These are phyloP conservation scores for Xiphias gladius DNA, from an alignment of 2,113 vertebrate genomes.

Conservation along the genomic window DNA sequence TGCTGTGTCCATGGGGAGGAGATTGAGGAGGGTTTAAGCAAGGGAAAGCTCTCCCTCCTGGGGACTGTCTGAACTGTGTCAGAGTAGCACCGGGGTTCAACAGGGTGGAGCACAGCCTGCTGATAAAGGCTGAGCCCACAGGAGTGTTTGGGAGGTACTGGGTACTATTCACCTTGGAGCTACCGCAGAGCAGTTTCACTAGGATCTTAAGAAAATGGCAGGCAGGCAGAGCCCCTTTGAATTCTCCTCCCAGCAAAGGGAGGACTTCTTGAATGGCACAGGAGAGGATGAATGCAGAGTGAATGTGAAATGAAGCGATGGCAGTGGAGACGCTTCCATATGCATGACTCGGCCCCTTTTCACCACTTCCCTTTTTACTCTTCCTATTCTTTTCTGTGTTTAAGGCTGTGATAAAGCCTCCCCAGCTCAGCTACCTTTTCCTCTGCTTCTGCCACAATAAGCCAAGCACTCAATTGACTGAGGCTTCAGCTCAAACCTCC, in stretches of 20 bases:
- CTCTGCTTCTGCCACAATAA: conserved; percentile 46
- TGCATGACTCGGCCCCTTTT: conserved; percentile 69
- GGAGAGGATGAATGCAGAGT: conserved; percentile 62
- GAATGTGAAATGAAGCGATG: conserved; percentile 72
- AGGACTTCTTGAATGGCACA: conserved; percentile 71
- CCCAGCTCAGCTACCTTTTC: conserved; percentile 31
- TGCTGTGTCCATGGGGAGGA: not conserved
- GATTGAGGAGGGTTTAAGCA: conserved; percentile 15
- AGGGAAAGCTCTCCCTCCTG: conserved; percentile 26
- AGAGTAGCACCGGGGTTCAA: conserved; percentile 24
- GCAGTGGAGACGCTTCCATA: conserved; percentile 63
- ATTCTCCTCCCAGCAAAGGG: conserved; percentile 56
- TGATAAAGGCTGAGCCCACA: conserved; percentile 60
- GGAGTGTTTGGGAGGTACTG: conserved; percentile 46
- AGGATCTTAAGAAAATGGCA: conserved; percentile 66
- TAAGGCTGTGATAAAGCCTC: conserved; percentile 57
- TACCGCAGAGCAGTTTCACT: conserved; percentile 53
- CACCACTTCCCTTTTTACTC: conserved; percentile 51
- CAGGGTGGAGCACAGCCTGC: conserved; percentile 21
- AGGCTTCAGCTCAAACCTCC: conserved; percentile 38
- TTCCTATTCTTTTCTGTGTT: conserved; percentile 54
- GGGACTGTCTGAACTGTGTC: conserved; percentile 22
- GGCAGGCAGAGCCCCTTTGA: conserved; percentile 64
- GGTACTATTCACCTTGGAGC: conserved; percentile 52
- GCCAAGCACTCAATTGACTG: conserved; percentile 42